Percentiles rank a stretch among this genome's conserved stretches.
These are phyloP conservation scores for Scleropages formosus DNA, from an alignment of 2,797 vertebrate species.

Conservation along the genomic window DNA sequence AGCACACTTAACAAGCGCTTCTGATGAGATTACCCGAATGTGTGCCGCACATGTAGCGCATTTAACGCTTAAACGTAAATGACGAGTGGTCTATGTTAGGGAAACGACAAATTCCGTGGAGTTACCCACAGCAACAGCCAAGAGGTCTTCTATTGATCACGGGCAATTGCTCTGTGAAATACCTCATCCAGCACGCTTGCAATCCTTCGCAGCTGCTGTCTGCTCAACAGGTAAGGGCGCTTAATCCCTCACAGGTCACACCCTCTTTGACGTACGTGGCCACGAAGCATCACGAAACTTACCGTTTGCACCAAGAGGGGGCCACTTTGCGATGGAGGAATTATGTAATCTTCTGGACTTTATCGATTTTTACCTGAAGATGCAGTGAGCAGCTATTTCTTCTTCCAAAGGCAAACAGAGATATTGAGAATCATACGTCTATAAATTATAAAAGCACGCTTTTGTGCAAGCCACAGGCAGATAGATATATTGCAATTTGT, in stretches of 20 bases:
- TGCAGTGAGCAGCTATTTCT: not conserved
- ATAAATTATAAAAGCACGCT: not conserved
- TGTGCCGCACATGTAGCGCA: not conserved
- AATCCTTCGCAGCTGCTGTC: constrained; percentile 2
- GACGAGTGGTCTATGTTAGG: not conserved
- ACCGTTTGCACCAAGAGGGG: not conserved
- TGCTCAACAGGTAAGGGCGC: constrained; percentile 2
- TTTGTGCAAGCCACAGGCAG: not conserved
- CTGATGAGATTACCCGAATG: constrained; percentile 20
- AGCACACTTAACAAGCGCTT: not conserved
- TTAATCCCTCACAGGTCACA: constrained; percentile 12
- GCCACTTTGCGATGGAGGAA: constrained; percentile 7
- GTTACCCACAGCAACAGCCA: not conserved
- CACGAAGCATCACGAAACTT: constrained; percentile 19
- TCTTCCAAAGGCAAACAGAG: not conserved
- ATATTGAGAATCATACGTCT: not conserved
- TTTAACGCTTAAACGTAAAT: constrained; percentile 23
- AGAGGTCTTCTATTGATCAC: constrained; percentile 11
- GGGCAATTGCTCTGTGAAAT: not conserved
- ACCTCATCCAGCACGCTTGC: constrained; percentile 19
- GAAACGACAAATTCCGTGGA: not conserved
- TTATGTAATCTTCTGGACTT: not conserved
- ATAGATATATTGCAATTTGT: constrained; percentile 5
- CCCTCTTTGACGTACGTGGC: not conserved
- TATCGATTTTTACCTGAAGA: not conserved